Evolutionary conservation across 2,113 vertebrate species (phyloP), one percentile per base, ranked within the genome.

Genomic region (Malurus elegans): DNA sequence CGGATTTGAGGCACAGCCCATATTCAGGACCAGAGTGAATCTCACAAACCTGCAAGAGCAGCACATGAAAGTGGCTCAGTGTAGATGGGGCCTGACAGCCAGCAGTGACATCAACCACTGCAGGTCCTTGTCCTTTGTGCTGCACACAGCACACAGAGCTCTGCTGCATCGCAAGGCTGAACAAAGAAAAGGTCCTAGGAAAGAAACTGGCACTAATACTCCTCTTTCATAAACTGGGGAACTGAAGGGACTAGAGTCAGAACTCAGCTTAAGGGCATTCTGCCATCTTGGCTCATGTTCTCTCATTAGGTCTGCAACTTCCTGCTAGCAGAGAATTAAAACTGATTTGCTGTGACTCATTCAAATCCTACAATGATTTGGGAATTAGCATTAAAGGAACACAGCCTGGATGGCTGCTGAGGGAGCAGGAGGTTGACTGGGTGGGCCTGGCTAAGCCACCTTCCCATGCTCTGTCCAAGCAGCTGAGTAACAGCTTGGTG

Each of bases 291-390:
- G 87, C 74, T 91, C 71, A 87, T 10, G 29, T 62, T 88, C 42
- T 57, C 54, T 92, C 90, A 88, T 50, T 75, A 85, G 42, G 86
- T 87, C 86, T 92, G 76, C 76, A 91, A 69, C 29, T 81, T 94
- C 81, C 81, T 94, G 75, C 87, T 81, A 79, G 58, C 45, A 90
- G 58, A 73, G 84, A 87, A 94, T 89, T 83, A 92, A 90, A 94
- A 87, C 56, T 69, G 57, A 95, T 88, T 84, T 91, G 92, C 78
- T 91, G 57, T 81, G 90, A 90, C 92, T 90, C 56, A 79, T 91
- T 53, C 57, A 90, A 95, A 81, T 70, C 73, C 90, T 84, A 85
- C 66, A 89, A 61, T 84, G 78, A 71, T 81, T 87, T 6, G 12
- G 57, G 87, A 87, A 93, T 90, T 51, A 94, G 65, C 61, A 93